Percentiles rank a stretch among this genome's conserved stretches.
phyloP scores from a whole-genome alignment of 1,140 invertebrate genomes.

The Macrostomum lignano region DNA sequence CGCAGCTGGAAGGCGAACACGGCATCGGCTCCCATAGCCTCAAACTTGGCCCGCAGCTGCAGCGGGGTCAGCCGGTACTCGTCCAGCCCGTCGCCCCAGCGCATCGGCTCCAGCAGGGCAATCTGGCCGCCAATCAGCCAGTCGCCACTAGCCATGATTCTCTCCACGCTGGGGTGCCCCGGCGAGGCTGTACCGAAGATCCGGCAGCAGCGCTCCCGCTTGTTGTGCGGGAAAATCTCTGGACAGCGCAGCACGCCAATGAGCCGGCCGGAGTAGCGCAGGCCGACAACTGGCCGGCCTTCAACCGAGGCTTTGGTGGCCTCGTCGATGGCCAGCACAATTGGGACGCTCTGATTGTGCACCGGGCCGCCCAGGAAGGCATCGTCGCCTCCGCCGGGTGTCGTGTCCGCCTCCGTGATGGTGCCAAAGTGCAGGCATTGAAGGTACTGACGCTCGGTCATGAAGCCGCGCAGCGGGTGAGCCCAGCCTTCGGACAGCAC shows the following conservation, averaged over 20 bases:
- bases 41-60: constrained; percentile 54
- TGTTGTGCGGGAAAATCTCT: neutral
- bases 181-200: neutral
- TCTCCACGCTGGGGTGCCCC: constrained; percentile 27
- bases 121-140: constrained; percentile 79
- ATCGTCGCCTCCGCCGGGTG: too few species aligned
- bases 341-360: constrained; percentile 70
- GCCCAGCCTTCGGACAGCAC: constrained; percentile 89
- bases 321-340: constrained; percentile 49
- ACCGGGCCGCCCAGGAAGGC: constrained; percentile 13
- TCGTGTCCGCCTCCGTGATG: too few species aligned
- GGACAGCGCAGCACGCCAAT: neutral
- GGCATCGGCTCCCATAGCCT: constrained; percentile 47
- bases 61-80: constrained; percentile 70
- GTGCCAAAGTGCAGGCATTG: constrained; percentile 65
- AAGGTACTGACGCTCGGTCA: constrained; percentile 74
- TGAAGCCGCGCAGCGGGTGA: constrained; percentile 65
- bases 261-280: neutral
- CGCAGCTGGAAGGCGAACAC: constrained; percentile 91
- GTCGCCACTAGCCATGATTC: constrained; percentile 68
- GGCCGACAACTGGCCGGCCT: too few species aligned
- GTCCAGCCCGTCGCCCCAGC: constrained; percentile 94
- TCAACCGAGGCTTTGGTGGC: too few species aligned
- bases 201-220: neutral
- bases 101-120: constrained; percentile 71